Evolutionary conservation across 2,113 vertebrate species (phyloP).

Genomic region (Jaculus jaculus): DNA sequence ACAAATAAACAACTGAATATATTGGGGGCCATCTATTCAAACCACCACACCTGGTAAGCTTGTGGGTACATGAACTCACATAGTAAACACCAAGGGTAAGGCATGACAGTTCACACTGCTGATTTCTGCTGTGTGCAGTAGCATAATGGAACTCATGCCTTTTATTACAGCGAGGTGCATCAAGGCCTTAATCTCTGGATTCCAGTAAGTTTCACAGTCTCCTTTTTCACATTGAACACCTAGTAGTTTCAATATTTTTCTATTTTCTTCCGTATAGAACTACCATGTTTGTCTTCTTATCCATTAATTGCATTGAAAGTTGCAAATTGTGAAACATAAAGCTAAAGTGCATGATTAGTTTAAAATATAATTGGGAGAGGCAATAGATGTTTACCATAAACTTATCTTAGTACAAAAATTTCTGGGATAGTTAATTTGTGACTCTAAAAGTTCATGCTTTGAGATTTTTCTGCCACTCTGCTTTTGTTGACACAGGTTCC

Average conservation of each 20-base stretch:
- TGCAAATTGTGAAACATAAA: neutral
- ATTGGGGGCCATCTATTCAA: too few species aligned
- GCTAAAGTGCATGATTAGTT: neutral
- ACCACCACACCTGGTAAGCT: neutral
- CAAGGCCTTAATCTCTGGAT: neutral
- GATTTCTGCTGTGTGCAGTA: neutral
- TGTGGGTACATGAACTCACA: neutral
- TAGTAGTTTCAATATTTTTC: neutral
- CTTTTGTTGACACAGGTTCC: neutral
- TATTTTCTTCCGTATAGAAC: constrained; percentile 10
- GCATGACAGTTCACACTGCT: neutral
- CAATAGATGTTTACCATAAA: neutral
- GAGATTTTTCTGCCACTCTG: neutral
- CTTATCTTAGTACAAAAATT: constrained; percentile 9
- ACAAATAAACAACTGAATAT: too few species aligned
- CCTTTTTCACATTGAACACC: neutral
- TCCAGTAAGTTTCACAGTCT: neutral
- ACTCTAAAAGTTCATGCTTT: neutral
- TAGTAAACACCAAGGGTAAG: neutral
- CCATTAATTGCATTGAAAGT: neutral
- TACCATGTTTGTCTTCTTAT: neutral
- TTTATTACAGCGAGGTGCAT: neutral
- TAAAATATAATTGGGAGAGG: neutral
- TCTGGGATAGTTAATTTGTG: neutral
- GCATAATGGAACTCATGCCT: neutral